These are phyloP conservation scores for Rissa tridactyla DNA, from an alignment of 2,113 vertebrate genomes.

Conservation along the genomic window DNA sequence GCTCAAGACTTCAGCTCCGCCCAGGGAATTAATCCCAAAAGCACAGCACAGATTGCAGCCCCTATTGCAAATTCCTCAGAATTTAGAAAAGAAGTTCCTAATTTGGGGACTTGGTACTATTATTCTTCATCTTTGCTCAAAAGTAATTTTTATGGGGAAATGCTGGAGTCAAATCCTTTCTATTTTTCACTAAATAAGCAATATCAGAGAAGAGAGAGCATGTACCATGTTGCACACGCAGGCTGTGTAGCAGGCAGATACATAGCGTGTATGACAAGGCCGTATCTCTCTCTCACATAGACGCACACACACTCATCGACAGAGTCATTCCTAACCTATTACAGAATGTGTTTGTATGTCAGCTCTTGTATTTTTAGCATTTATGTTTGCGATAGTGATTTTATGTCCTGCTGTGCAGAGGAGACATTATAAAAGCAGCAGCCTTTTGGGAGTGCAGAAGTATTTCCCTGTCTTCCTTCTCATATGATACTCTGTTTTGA, in stretches of 20 bases:
- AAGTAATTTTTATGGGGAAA: neutral
- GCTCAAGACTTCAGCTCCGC: neutral
- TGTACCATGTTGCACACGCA: neutral
- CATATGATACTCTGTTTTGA: neutral
- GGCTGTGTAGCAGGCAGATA: neutral
- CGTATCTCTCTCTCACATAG: neutral
- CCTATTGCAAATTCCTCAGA: neutral
- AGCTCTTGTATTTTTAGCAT: conserved; percentile 41
- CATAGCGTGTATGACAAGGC: fast-evolving
- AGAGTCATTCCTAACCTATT: conserved; percentile 36
- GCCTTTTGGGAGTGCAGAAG: neutral
- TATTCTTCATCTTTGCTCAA: neutral
- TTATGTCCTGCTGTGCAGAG: neutral
- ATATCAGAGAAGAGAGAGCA: neutral
- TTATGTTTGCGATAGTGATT: neutral
- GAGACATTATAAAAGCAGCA: neutral
- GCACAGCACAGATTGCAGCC: neutral
- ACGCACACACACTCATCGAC: neutral
- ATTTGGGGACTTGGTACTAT: neutral
- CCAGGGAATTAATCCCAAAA: neutral
- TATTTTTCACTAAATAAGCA: neutral
- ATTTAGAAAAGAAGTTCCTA: neutral
- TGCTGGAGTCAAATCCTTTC: neutral
- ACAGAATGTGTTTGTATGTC: conserved; percentile 33
- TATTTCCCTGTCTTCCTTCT: neutral